phyloP scores from a whole-genome alignment of 2,113 vertebrate genomes.

The Anguilla rostrata region DNA sequence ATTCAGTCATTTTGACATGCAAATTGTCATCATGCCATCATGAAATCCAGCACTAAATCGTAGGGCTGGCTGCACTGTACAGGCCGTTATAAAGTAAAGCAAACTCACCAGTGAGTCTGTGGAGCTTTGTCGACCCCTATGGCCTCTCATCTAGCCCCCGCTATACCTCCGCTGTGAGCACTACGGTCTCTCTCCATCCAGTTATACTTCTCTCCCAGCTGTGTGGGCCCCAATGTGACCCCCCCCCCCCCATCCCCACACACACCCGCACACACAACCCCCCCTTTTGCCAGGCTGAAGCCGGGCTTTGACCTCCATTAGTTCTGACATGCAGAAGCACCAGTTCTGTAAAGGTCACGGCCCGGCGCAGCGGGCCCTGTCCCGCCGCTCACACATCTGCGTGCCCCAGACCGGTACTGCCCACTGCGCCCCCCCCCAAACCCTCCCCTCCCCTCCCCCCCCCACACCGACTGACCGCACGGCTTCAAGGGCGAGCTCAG shows the following conservation, averaged over 20 bases:
- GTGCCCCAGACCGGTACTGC: slow-evolving; percentile 49
- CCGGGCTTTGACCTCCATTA: slow-evolving; percentile 70
- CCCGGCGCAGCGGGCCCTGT: slow-evolving; percentile 66
- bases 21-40: neutral
- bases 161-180: slow-evolving; percentile 10
- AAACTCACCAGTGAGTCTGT: neutral
- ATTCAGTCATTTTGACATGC: neutral
- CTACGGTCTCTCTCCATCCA: slow-evolving; percentile 1
- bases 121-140: neutral
- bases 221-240: neutral
- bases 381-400: slow-evolving; percentile 66
- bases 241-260: neutral
- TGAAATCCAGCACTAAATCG: neutral
- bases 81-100: neutral
- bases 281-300: slow-evolving; percentile 50
- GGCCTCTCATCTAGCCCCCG: neutral
- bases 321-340: slow-evolving; percentile 82
- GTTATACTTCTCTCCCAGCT: slow-evolving; percentile 18
- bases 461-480: slow-evolving; percentile 49
- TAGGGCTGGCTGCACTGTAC: neutral
- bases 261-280: neutral
- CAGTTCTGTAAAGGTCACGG: slow-evolving; percentile 86
- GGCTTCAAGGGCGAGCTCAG: slow-evolving; percentile 49
- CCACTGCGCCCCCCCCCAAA: slow-evolving; percentile 41
- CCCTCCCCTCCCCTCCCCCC: slow-evolving; percentile 8